Evolutionary conservation across 2,888 invertebrate species (phyloP), one percentile per base, ranked within the genome.

Genomic region (Ochlodes sylvanus): DNA sequence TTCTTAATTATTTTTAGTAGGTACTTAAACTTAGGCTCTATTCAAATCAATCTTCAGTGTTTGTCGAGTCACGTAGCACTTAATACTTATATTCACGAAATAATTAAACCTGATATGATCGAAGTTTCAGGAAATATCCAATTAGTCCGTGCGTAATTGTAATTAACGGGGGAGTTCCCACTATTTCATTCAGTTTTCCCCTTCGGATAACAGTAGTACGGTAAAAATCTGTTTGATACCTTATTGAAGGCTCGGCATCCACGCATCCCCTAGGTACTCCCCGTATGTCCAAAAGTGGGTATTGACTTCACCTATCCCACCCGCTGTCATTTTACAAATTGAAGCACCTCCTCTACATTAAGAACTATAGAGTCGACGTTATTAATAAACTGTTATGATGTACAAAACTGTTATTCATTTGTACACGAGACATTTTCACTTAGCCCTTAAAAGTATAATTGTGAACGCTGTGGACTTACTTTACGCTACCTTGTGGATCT

Each of bases 61-160:
- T n/a, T 2, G 42, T 6, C n/a, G 42, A 14, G 5, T 41, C 41
- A 2, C 14, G 5, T n/a, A 12, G 4, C 42, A 42, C 42, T 42
- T 42, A 42, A 15, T 47, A n/a, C n/a, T n/a, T n/a, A 47, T 17
- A 17, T 47, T 17, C 15, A 6, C 17, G 54, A 41, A 15, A 14
- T 57, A 12, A 19, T 41, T 38, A 57, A 38, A 41, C 57, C 17
- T 19, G 19, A 57, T 10, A 14, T 38, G 57, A 57, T 57, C 57
- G 41, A 41, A 57, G 57, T 19, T 57, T 19, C 41, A 54, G 54
- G 27, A 17, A 57, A 57, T 57, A 41, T 17, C 38, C 57, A 57
- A 57, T 57, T 57, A 57, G 41, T 57, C 19, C 19, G 17, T 15
- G 34, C 34, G 34, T 38, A 56, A 47, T 47, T 47, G 17, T 47